These are phyloP conservation scores for Prionace glauca DNA, from an alignment of 2,797 vertebrate genomes.

Conservation along the genomic window DNA sequence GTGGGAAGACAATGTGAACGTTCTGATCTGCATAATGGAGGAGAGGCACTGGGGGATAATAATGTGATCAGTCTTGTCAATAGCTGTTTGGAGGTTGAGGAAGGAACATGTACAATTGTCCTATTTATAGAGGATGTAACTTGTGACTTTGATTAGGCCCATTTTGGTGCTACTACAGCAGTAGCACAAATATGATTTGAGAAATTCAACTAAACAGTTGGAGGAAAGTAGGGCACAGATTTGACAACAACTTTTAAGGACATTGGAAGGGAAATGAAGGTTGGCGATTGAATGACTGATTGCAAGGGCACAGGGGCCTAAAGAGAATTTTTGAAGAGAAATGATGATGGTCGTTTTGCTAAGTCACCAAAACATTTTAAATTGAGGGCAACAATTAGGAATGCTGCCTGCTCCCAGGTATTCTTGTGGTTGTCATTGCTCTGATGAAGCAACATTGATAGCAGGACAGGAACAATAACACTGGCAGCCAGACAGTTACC, in stretches of 20 bases:
- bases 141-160: not conserved
- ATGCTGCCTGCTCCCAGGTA: not conserved
- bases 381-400: not conserved
- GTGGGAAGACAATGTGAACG: not conserved
- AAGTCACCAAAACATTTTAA: not conserved
- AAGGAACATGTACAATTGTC: not conserved
- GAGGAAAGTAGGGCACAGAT: not conserved
- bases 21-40: not conserved
- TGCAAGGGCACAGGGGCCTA: not conserved
- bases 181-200: not conserved
- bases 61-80: not conserved
- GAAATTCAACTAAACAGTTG: not conserved
- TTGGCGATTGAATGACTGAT: not conserved
- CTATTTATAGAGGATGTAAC: not conserved
- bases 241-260: not conserved
- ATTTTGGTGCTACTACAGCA: not conserved
- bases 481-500: not conserved
- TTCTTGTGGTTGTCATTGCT: not conserved
- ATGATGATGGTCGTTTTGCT: not conserved
- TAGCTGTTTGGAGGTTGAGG: not conserved
- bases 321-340: not conserved
- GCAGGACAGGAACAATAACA: not conserved
- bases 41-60: not conserved
- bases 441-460: not conserved
- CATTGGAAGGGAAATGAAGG: not conserved